Percentiles rank a stretch among this genome's conserved stretches.
These are phyloP conservation scores for Coracopsis vasa DNA, from an alignment of 2,113 vertebrate genomes.

Conservation along the genomic window DNA sequence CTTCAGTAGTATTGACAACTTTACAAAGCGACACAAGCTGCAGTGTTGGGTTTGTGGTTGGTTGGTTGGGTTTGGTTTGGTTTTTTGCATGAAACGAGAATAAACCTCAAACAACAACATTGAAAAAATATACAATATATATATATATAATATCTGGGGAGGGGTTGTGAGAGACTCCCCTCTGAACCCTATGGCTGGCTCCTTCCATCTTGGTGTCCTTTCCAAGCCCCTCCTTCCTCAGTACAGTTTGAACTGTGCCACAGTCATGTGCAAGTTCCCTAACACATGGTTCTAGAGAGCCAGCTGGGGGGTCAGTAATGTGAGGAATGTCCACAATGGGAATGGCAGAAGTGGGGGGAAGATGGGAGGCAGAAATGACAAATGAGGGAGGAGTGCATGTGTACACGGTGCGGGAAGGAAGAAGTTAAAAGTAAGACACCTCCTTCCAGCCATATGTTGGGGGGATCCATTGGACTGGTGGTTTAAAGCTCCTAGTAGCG, in stretches of 20 bases:
- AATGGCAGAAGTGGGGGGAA: slow-evolving; percentile 16
- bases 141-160: slow-evolving; percentile 68
- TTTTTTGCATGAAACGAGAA: slow-evolving; percentile 69
- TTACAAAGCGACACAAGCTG: slow-evolving; percentile 76
- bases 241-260: background rate
- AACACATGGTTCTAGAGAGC: background rate
- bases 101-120: slow-evolving; percentile 76
- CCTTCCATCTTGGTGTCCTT: background rate
- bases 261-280: background rate
- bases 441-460: slow-evolving; percentile 31
- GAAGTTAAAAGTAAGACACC: slow-evolving; percentile 11
- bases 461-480: background rate
- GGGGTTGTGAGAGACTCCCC: slow-evolving; percentile 20
- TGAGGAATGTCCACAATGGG: slow-evolving; percentile 43
- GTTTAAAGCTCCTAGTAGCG: slow-evolving; percentile 75
- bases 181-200: slow-evolving; percentile 23
- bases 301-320: background rate
- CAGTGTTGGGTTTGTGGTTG: background rate
- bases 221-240: background rate
- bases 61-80: background rate
- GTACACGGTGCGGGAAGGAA: background rate
- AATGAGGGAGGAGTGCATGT: background rate
- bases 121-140: slow-evolving; percentile 88
- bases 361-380: background rate
- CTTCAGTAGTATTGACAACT: slow-evolving; percentile 59